Conservation (phyloP, 2,797 vertebrate species). For the Sebastes minor region DNA sequence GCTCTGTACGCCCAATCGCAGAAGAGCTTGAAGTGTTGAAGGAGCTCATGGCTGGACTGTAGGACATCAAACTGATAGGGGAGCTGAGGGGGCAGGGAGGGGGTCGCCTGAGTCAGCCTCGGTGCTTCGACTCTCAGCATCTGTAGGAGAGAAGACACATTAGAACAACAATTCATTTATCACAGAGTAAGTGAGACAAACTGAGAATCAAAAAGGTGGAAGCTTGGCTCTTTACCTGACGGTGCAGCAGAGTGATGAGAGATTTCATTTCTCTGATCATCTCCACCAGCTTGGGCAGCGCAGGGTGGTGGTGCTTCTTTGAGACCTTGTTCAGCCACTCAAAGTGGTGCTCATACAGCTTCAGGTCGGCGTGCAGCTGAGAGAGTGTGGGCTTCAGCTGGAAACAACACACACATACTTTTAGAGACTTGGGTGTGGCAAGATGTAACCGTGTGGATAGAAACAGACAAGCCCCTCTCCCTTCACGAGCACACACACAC, state of each 20-base stretch:
- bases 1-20: constrained; percentile 86
- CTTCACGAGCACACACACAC: neutral
- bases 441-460: constrained; percentile 44
- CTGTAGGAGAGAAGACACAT: constrained; percentile 49
- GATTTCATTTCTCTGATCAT: constrained; percentile 82
- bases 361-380: constrained; percentile 83
- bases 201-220: neutral
- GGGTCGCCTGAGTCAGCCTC: constrained; percentile 63
- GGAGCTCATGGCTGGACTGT: constrained; percentile 85
- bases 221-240: constrained; percentile 75
- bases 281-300: constrained; percentile 78
- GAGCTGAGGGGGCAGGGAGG: constrained; percentile 80
- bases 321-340: constrained; percentile 84
- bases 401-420: constrained; percentile 37
- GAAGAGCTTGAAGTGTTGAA: constrained; percentile 85
- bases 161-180: neutral
- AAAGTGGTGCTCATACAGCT: constrained; percentile 85
- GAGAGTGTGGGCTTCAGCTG: constrained; percentile 84
- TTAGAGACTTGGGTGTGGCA: constrained; percentile 60
- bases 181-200: neutral
- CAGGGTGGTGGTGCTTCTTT: constrained; percentile 80
- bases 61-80: constrained; percentile 81
- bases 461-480: constrained; percentile 34
- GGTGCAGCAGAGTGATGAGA: constrained; percentile 77
- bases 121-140: constrained; percentile 80